Percentiles rank a stretch among this genome's conserved stretches.
These are phyloP conservation scores for Vulpes ferrilata DNA, from an alignment of 2,113 vertebrate species.

Conservation along the genomic window DNA sequence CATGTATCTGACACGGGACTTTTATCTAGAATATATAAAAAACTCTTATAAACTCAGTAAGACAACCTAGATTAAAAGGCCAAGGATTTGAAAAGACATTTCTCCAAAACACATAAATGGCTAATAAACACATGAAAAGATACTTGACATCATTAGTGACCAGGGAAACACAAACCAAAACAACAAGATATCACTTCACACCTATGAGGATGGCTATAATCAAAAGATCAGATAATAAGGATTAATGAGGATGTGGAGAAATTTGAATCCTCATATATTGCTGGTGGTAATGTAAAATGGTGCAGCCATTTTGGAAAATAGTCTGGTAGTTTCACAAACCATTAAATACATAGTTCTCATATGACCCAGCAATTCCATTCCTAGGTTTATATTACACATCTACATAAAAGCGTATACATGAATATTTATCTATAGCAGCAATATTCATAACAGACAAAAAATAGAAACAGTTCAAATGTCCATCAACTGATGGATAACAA, in stretches of 20 bases:
- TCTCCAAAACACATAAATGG: not conserved
- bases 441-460: not conserved
- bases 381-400: not conserved
- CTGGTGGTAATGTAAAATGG: not conserved
- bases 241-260: not conserved
- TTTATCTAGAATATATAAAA: not conserved
- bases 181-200: not conserved
- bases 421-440: not conserved
- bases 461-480: not conserved
- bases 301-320: not conserved
- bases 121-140: not conserved
- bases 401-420: not conserved
- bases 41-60: not conserved
- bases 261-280: not conserved
- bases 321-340: not conserved
- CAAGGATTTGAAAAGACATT: not conserved
- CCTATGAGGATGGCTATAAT: not conserved
- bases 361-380: not conserved
- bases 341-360: not conserved
- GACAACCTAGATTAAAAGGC: not conserved
- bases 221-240: not conserved
- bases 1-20: not conserved
- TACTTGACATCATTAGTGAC: not conserved
- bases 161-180: not conserved
- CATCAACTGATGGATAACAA: not conserved